Percentiles rank a stretch among this genome's conserved stretches.
Conservation (phyloP, 2,888 invertebrate species). For the Scrobipalpa costella region DNA sequence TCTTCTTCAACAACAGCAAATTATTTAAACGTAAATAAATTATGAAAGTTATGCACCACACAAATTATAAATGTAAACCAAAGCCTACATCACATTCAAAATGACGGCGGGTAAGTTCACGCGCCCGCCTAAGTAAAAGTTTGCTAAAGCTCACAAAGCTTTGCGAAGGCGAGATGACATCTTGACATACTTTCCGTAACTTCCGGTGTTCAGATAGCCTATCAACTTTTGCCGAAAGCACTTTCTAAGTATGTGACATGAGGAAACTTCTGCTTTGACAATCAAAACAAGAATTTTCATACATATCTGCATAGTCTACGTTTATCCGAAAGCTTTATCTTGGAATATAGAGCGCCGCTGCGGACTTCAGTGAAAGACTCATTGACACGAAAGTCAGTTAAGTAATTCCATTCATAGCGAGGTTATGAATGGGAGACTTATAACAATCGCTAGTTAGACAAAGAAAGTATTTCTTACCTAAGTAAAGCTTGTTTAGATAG, state of each 20-base stretch:
- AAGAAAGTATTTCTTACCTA: too few species aligned
- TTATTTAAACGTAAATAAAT: too few species aligned
- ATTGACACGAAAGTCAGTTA: too few species aligned
- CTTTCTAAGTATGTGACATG: conserved; percentile 14
- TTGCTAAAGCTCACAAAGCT: conserved; percentile 15
- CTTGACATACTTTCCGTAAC: conserved; percentile 20
- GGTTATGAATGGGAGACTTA: too few species aligned
- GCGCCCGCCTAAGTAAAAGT: neutral
- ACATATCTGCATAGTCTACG: neutral
- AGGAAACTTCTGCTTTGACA: neutral
- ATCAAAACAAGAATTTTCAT: conserved; percentile 9
- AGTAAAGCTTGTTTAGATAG: too few species aligned
- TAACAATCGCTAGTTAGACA: too few species aligned
- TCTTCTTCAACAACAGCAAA: neutral
- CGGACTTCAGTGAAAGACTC: too few species aligned
- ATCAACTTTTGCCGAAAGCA: conserved; percentile 18
- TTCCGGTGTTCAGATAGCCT: conserved; percentile 21
- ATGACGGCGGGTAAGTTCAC: neutral
- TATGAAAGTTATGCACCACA: too few species aligned
- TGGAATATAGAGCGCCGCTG: too few species aligned
- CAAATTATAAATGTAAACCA: too few species aligned
- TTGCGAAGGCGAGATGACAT: conserved; percentile 12
- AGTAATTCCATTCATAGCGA: too few species aligned
- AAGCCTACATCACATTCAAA: neutral
- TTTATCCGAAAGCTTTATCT: neutral